Evolutionary conservation across 2,888 invertebrate genomes (phyloP).

Genomic region (Pardosa pseudoannulata): DNA sequence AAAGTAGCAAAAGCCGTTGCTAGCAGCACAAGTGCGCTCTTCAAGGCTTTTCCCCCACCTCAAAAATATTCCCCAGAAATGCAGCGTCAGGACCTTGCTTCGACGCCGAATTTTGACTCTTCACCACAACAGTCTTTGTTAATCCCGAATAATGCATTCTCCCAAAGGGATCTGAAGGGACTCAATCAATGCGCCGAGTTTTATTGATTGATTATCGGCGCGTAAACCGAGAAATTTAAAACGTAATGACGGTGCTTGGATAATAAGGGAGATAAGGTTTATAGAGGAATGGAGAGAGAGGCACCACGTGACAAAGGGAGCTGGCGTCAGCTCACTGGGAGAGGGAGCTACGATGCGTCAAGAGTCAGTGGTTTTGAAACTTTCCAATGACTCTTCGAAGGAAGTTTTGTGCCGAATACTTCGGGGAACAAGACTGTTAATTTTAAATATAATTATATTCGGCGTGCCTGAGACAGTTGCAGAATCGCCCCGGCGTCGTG

Average conservation of each 20-base stretch:
- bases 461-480: not conserved
- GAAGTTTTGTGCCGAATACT: constrained; percentile 4
- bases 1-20: too few species aligned
- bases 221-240: constrained; percentile 44
- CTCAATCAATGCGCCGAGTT: constrained; percentile 43
- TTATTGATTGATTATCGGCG: constrained; percentile 66
- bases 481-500: not conserved
- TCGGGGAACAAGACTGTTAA: constrained; percentile 7
- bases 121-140: not conserved
- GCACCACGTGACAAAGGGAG: not conserved
- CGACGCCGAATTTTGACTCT: not conserved
- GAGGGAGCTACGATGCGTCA: not conserved
- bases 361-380: not conserved
- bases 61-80: too few species aligned
- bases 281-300: not conserved
- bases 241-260: constrained; percentile 34
- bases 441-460: constrained; percentile 17
- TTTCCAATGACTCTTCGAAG: not conserved
- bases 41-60: too few species aligned
- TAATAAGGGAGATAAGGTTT: constrained; percentile 6
- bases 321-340: too few species aligned
- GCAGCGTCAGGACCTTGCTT: too few species aligned
- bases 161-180: constrained; percentile 17
- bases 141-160: constrained; percentile 9
- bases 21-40: too few species aligned